A percentile compares a stretch with the other conserved stretches of the same genome.
These are phyloP conservation scores for Parapristionchus giblindavisi DNA, from an alignment of 2,888 invertebrate genomes.

Conservation along the genomic window DNA sequence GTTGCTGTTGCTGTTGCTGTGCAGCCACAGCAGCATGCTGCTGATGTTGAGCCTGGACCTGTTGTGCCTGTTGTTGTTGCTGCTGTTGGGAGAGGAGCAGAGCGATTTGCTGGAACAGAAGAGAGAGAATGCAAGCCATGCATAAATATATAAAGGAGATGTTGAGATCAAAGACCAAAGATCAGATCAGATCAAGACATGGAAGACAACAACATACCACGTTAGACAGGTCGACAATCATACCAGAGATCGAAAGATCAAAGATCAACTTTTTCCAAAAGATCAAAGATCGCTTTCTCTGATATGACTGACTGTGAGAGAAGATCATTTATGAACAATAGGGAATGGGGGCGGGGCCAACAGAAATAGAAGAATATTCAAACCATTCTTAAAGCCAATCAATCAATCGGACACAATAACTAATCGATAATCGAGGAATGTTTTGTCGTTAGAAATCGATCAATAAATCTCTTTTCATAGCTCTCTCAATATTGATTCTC, in stretches of 20 bases:
- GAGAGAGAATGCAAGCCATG: conserved; percentile 31
- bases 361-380: conserved; percentile 15
- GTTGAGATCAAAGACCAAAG: no score
- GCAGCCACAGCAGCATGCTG: conserved; percentile 35
- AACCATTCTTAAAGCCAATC: conserved; percentile 15
- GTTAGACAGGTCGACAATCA: background rate
- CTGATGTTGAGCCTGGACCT: conserved; percentile 37
- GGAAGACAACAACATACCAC: no score
- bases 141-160: background rate
- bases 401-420: no score
- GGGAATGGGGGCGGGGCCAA: background rate
- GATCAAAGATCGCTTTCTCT: background rate
- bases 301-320: no score
- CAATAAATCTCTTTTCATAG: no score
- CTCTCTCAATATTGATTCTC: no score
- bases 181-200: background rate
- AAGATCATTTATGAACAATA: no score
- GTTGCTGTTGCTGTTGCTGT: conserved; percentile 38
- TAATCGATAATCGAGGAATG: conserved; percentile 21
- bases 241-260: no score
- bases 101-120: conserved; percentile 33
- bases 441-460: background rate
- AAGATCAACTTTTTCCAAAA: background rate
- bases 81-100: conserved; percentile 39
- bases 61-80: conserved; percentile 35